Base-by-base conservation (phyloP, 2,113 vertebrate genomes). In the Siniperca knerii region DNA sequence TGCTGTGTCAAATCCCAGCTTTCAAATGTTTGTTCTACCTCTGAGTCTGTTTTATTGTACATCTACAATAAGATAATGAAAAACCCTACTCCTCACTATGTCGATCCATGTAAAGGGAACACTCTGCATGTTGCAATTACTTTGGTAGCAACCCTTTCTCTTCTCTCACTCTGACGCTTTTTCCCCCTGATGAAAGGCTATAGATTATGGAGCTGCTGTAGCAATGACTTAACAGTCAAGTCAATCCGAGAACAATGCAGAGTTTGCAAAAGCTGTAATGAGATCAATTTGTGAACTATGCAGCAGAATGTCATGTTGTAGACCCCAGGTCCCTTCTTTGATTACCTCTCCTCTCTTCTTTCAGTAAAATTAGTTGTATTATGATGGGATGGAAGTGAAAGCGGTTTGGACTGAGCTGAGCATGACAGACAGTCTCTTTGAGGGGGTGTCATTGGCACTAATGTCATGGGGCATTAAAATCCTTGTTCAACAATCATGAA, bases 1-100 rank as follows among this genome's bases (percentile, higher is more conserved):
- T 86, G 25, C 48, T 44, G 57, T 72, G 33, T 77, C 15, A 8
- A 67, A 54, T 67, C 46, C 71, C 21, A 58, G 40, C 61, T 58
- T 20, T 65, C 50, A 6, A 0, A 60, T n/a, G 29, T 52, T 57
- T 20, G 21, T 25, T 62, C 2, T 13, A 46, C 44, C 33, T 9
- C 15, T 5, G 65, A 57, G 29, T 64, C 18, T 20, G 29, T 68
- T 70, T 84, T 60, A 67, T 69, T 69, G 75, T 57, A 74, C 83
- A 48, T 21, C 68, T 65, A 58, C 79, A 80, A 83, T 88, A 81
- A 81, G 55, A 57, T 74, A 82, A 89, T 83, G 64, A 84, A 86
- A 77, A 70, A 6, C 66, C 46, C 44, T 33, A 76, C 72, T 65
- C 52, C 44, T 20, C 62, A 13, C 74, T 75, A 40, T 62, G 78